These are phyloP conservation scores for Phaethon lepturus DNA, from an alignment of 2,113 vertebrate species.

Conservation along the genomic window DNA sequence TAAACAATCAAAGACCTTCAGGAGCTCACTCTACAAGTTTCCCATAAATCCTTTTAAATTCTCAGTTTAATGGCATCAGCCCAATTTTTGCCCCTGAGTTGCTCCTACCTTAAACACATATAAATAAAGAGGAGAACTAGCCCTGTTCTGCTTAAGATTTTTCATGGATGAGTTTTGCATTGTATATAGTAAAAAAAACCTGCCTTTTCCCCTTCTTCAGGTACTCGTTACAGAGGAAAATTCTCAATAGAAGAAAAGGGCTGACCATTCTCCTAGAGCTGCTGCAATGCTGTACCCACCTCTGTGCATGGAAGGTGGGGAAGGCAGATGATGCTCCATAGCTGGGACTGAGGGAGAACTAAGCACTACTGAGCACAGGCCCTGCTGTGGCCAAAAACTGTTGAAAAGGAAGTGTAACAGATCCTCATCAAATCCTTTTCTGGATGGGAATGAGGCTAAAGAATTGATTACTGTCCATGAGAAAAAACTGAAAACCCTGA, in stretches of 20 bases:
- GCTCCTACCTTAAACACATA: neutral
- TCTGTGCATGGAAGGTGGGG: neutral
- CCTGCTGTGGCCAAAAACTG: neutral
- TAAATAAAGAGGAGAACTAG: neutral
- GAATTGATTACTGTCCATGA: neutral
- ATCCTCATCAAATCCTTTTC: neutral
- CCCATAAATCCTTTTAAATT: neutral
- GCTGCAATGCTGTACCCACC: neutral
- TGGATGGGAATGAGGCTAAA: neutral
- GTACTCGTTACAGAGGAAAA: neutral
- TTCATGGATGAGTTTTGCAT: neutral
- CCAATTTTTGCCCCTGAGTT: neutral
- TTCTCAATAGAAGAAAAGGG: neutral
- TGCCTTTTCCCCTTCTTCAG: neutral
- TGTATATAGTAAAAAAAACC: rapidly evolving
- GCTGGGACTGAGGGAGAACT: neutral
- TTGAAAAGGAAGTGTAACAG: neutral
- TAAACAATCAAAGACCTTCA: conserved; percentile 33
- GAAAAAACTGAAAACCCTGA: neutral
- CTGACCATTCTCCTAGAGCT: neutral
- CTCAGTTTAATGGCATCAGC: neutral
- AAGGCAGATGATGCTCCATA: neutral
- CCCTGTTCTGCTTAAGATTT: neutral
- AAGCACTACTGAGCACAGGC: neutral
- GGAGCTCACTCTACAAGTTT: neutral